A percentile compares a stretch with the other conserved stretches of the same genome.
Conservation (phyloP, 1,140 invertebrate genomes). For the Nebria ingens region DNA sequence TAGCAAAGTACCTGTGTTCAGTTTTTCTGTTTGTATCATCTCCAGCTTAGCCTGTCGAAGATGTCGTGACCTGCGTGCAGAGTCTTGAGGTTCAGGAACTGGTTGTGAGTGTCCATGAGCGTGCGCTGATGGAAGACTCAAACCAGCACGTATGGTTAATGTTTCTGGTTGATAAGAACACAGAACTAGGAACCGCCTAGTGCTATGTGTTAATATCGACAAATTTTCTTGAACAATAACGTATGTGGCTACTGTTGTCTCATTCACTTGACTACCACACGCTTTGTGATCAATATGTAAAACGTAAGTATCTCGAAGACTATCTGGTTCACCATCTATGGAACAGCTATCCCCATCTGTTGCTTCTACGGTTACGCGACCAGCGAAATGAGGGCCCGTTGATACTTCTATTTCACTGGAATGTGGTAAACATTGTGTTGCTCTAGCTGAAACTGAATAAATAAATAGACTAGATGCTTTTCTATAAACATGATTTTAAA, state of each 20-base stretch:
- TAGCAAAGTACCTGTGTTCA: neutral
- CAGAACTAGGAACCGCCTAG: constrained; percentile 63
- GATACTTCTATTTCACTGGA: constrained; percentile 69
- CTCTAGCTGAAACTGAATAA: constrained; percentile 62
- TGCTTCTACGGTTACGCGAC: constrained; percentile 60
- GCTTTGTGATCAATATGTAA: constrained; percentile 60
- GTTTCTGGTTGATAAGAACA: constrained; percentile 71
- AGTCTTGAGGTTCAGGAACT: constrained; percentile 10
- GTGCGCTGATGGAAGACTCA: constrained; percentile 41
- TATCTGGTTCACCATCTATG: constrained; percentile 49
- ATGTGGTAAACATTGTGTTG: constrained; percentile 61
- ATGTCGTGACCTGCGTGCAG: neutral
- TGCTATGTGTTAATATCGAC: constrained; percentile 69
- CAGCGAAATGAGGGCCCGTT: constrained; percentile 65
- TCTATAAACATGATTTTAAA: constrained; percentile 3
- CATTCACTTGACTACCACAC: constrained; percentile 65
- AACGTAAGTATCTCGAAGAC: constrained; percentile 56
- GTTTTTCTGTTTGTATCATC: neutral
- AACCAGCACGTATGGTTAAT: constrained; percentile 62
- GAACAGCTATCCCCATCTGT: constrained; percentile 51
- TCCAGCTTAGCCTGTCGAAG: neutral
- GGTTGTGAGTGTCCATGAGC: constrained; percentile 22
- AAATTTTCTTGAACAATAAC: constrained; percentile 72
- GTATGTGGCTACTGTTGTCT: constrained; percentile 61
- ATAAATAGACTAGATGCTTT: constrained; percentile 11